A percentile compares a stretch with the other conserved stretches of the same genome.
phyloP scores from a whole-genome alignment of 2,888 invertebrate genomes.

The Ypsolopha scabrella region DNA sequence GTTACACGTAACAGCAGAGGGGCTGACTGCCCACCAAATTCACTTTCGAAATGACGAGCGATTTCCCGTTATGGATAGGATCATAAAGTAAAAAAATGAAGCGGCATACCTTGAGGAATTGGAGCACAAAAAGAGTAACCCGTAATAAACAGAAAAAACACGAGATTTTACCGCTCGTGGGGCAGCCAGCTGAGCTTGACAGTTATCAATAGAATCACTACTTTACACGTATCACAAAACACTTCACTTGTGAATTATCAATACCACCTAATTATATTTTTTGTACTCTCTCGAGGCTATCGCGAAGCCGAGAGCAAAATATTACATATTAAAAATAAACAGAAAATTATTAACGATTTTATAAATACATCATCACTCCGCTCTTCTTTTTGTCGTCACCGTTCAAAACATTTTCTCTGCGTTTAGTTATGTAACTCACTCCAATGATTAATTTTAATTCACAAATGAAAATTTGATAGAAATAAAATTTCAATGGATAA shows the following conservation, averaged over 20 bases:
- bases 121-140: slow-evolving; percentile 57
- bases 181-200: slow-evolving; percentile 64
- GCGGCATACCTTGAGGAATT: slow-evolving; percentile 63
- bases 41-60: neutral
- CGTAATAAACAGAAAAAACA: slow-evolving; percentile 51
- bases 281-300: neutral
- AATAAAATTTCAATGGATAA: no score
- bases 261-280: neutral
- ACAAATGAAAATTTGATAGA: no score
- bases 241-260: neutral
- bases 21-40: neutral
- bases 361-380: slow-evolving; percentile 15
- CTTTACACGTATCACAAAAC: slow-evolving; percentile 8
- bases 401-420: slow-evolving; percentile 28
- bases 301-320: neutral
- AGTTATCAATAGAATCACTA: slow-evolving; percentile 42
- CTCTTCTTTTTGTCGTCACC: slow-evolving; percentile 16
- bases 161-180: slow-evolving; percentile 62
- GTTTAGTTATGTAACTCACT: slow-evolving; percentile 19
- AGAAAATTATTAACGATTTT: slow-evolving; percentile 17
- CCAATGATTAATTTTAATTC: no score
- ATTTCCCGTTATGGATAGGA: slow-evolving; percentile 12
- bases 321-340: slow-evolving; percentile 11
- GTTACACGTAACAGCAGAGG: neutral
- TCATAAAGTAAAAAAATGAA: slow-evolving; percentile 29